Evolutionary conservation across 2,888 invertebrate species (phyloP), one percentile per base, ranked within the genome.

Genomic region (Rhingia rostrata): DNA sequence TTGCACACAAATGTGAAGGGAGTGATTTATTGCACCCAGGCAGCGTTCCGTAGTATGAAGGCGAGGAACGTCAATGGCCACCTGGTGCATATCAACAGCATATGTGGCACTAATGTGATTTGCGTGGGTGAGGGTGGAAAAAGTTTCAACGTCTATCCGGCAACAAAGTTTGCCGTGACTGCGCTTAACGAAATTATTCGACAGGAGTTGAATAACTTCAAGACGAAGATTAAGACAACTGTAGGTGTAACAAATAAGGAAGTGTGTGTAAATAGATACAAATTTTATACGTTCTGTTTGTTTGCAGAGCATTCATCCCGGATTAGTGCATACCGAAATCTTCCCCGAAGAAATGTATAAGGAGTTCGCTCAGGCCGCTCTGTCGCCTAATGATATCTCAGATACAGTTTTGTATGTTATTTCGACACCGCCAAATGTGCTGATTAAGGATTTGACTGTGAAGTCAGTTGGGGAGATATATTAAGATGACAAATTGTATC

Each of bases 11-110:
- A 93, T 87, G 80, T 93, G 0, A 92, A 91, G 86, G 93, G 91
- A 0, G 87, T 91, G 35, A 89, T 93, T 4, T 87, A 92, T 66
- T 93, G 93, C 87, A 90, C 92, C 0, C 91, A 92, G 0, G 90
- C 92, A 74, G 93, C 93, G 0, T 88, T 92, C 5, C 88, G 89
- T 0, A 92, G 92, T 7, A 93, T 94, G 93, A 91, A 90, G 49
- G 88, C 89, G 22, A 88, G 89, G 14, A 90, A 87, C 91, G 75
- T 88, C 41, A 78, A 87, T 0, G 90, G 90, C 0, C 90, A 90
- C 45, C 79, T 90, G 79, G 87, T 90, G n/a, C 79, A 79, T 47
- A 89, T 92, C 6, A 92, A 91, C 47, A 88, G 89, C 53, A 35
- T 91, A 53, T 88, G 90, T 75, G 92, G 92, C 3, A 88, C 88